A percentile compares a stretch with the other conserved stretches of the same genome.
These are phyloP conservation scores for Lutjanus campechanus DNA, from an alignment of 2,797 vertebrate genomes.

Conservation along the genomic window DNA sequence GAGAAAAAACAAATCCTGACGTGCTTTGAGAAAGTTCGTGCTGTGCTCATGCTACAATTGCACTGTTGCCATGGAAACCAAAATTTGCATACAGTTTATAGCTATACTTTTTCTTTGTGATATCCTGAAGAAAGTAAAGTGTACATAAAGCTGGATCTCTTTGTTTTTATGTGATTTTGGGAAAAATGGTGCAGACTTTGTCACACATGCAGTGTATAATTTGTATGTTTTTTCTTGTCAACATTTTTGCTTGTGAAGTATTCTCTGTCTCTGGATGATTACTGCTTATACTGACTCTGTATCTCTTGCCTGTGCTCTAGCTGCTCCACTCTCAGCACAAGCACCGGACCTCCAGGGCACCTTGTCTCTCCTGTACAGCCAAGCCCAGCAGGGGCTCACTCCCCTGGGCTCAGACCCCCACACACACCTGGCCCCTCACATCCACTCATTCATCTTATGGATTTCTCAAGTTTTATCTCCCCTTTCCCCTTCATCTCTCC, in stretches of 20 bases:
- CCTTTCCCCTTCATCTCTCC: constrained; percentile 51
- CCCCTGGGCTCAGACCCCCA: constrained; percentile 82
- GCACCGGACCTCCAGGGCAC: constrained; percentile 78
- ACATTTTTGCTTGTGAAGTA: constrained; percentile 44
- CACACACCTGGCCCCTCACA: constrained; percentile 71
- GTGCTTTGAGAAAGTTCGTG: constrained; percentile 23
- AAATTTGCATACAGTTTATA: constrained; percentile 47
- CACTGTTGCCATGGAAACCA: constrained; percentile 37
- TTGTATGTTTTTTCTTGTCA: constrained; percentile 24
- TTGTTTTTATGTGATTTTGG: constrained; percentile 88
- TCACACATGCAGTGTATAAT: constrained; percentile 26
- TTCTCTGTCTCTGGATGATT: constrained; percentile 67
- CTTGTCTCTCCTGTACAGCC: constrained; percentile 78
- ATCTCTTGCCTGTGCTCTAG: constrained; percentile 85
- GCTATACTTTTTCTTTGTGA: constrained; percentile 20
- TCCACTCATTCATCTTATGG: constrained; percentile 63
- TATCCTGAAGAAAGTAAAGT: constrained; percentile 5
- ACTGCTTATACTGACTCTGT: constrained; percentile 79
- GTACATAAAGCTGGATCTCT: constrained; percentile 45
- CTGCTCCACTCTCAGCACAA: constrained; percentile 78
- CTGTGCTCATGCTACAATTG: constrained; percentile 17
- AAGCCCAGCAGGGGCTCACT: constrained; percentile 74
- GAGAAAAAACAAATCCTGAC: constrained; percentile 30
- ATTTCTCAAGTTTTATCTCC: constrained; percentile 51
- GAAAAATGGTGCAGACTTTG: constrained; percentile 84